Base-by-base conservation (phyloP, 1,140 invertebrate species). In the Scaptomyza graminum region DNA sequence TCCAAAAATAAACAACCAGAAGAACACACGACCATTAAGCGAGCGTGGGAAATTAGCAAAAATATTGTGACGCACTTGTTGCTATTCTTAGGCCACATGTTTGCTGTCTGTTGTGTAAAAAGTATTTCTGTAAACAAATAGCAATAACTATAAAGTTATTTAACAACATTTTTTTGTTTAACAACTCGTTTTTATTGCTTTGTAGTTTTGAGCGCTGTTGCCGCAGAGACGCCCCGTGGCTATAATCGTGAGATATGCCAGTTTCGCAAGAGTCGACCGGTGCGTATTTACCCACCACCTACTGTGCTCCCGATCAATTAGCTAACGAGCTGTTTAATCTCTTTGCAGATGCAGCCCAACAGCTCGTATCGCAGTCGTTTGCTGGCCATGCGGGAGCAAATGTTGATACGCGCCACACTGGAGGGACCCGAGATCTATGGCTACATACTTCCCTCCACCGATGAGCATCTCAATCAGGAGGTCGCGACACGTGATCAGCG, bases 381-480 rank as follows among this genome's bases (percentile, higher is more conserved):
- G 28, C 91, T 93, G 43, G 92, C 93, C 63, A 83, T 96, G 2
- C 92, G 96, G 41, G 92, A 93, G n/a, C 93, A 95, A 79, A 96
- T 96, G 95, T 90, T 88, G 56, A 94, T 94, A 5, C 91, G 94
- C 8, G 93, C 93, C 41, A 93, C 94, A 5, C 92, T 95, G 11
- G 93, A 94, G 78, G 94, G 94, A 13, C 93, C 94, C 22, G 92
- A 94, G 22, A 93, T 96, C 0, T 94, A 96, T 81, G 96, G 95
- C 13, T 96, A 96, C 74, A 94, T 97, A 51, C 92, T 97, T 25
- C 95, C 96, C 18, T 95, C 95, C 11, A 95, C 94, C 60, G 96
- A 97, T 81, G 96, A 96, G 74, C 96, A 97, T 92, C 94, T 95
- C 93, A 95, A 94, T 66, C 94, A 95, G 81, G 93, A 93, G 51